phyloP scores from a whole-genome alignment of 2,113 vertebrate species.

The Megalops atlanticus region DNA sequence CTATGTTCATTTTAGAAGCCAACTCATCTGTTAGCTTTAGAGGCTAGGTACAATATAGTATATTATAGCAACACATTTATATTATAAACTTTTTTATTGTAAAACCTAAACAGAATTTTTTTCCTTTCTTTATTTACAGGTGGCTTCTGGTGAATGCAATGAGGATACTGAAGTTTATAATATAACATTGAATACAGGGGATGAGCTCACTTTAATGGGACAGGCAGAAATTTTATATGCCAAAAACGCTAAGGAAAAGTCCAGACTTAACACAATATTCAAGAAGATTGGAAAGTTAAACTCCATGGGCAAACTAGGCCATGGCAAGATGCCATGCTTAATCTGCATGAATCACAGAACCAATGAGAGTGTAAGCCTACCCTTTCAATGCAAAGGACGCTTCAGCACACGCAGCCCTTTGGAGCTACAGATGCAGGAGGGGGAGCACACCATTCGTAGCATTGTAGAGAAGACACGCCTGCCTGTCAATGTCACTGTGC shows the following conservation, averaged over 20 bases:
- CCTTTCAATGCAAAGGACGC: conserved; percentile 94
- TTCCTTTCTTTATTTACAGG: conserved; percentile 65
- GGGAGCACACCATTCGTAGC: conserved; percentile 93
- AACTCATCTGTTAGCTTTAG: no score
- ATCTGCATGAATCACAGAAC: conserved; percentile 99
- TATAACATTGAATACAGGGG: conserved; percentile 91
- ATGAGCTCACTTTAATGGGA: conserved; percentile 96
- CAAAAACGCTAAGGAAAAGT: conserved; percentile 93
- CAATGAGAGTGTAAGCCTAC: conserved; percentile 97
- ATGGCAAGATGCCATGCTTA: conserved; percentile 96
- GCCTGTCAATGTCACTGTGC: conserved; percentile 92
- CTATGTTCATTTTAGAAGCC: no score
- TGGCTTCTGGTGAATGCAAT: conserved; percentile 95
- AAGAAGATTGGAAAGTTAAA: conserved; percentile 96
- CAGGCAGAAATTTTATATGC: conserved; percentile 98
- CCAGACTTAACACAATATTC: conserved; percentile 94
- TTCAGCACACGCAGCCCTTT: conserved; percentile 95
- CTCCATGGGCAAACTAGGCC: conserved; percentile 89
- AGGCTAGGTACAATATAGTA: no score
- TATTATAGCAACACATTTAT: no score
- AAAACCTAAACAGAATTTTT: neutral
- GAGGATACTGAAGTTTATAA: conserved; percentile 98
- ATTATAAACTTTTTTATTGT: neutral
- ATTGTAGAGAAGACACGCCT: conserved; percentile 96
- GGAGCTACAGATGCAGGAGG: conserved; percentile 98